Evolutionary conservation across 30 jellyfish, hydroid and myxozoan genomes (phyloP), one percentile per base, ranked within the genome.

Genomic region (Sanderia malayensis): DNA sequence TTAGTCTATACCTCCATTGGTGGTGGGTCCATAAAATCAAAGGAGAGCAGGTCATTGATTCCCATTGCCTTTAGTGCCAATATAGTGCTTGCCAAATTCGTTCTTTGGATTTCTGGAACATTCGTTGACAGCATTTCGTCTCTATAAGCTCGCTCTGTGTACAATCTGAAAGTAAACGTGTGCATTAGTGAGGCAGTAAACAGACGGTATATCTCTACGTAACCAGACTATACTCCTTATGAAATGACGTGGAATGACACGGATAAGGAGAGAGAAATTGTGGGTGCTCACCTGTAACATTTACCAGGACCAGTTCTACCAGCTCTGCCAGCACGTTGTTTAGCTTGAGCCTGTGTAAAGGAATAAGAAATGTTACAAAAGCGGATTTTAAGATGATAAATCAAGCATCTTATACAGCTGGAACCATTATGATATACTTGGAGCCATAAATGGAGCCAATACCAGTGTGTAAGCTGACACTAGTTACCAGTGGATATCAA

Each of bases 1-100:
- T 17, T 7, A 19, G 63, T 7, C 20, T 49, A 20, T 71, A 92
- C 98, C 98, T 92, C 96, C 98, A 92, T 87, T 0, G 99, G 99
- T 10, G 99, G 99, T 28, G 99, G 99, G 72, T 93, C 99, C 99
- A 93, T 93, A 64, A 93, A 93, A 46, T 93, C 99, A 47, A 93
- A 93, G 20, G 96, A 80, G 45, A 93, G 85, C 79, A 93, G 72
- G 58, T 93, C 99, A 44, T 93, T 93, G 55, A 93, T 86, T 8
- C 99, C 99, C 99, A 93, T 93, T 1, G 99, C 99, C 59, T 93
- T 93, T 31, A 93, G 69, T 6, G 97, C 66, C 52, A 93, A 86
- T 61, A 93, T 93, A 19, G 96, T 87, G 60, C 96, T 81, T 31
- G 99, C 95, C 34, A 93, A 75, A 41, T 93, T 93, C 1, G 99